Base-by-base conservation (phyloP, 2,113 vertebrate species). In the Petrocephalus microphthalmus region DNA sequence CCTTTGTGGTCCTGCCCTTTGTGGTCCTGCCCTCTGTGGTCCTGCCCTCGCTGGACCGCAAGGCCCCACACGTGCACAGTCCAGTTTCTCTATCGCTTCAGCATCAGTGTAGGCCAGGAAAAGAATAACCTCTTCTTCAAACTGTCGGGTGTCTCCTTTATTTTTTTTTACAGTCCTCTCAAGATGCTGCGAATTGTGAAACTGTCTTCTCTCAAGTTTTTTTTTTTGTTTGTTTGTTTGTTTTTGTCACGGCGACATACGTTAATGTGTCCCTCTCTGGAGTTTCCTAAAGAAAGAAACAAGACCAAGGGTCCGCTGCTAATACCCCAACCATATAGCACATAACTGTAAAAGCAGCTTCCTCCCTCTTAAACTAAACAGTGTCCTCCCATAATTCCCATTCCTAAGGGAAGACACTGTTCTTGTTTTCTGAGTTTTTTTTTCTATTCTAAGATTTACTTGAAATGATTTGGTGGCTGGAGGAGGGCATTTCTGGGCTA, bases 1-100 rank as follows among this genome's bases (percentile, higher is more conserved):
- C n/a, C n/a, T n/a, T n/a, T n/a, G n/a, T n/a, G n/a, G 90, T n/a
- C 87, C 57, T 90, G 87, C 85, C 89, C 54, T 52, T 81, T 86
- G 33, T 45, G 83, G 90, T n/a, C 87, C 57, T 90, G 87, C 85
- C 89, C 54, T 52, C 67, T 86, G 33, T 45, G 83, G 88, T 11
- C 81, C 88, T 67, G 87, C 57, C 86, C 74, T 87, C 81, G 84
- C 87, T 87, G 89, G 81, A 82, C 74, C 37, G 29, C 25, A 74
- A 53, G 49, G 25, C 17, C 67, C 67, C 67, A 81, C 49, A 81
- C 53, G 29, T 22, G 17, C 29, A 25, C 22, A 45, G 42, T 83
- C 71, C 84, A 45, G 84, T 88, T 89, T 81, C 89, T 91, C 89
- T 89, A 85, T 84, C 83, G 85, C 20, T 85, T 29, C 89, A 60